Percentiles rank a stretch among this genome's conserved stretches.
These are phyloP conservation scores for Phalangium opilio DNA, from an alignment of 2,888 invertebrate species.

Conservation along the genomic window DNA sequence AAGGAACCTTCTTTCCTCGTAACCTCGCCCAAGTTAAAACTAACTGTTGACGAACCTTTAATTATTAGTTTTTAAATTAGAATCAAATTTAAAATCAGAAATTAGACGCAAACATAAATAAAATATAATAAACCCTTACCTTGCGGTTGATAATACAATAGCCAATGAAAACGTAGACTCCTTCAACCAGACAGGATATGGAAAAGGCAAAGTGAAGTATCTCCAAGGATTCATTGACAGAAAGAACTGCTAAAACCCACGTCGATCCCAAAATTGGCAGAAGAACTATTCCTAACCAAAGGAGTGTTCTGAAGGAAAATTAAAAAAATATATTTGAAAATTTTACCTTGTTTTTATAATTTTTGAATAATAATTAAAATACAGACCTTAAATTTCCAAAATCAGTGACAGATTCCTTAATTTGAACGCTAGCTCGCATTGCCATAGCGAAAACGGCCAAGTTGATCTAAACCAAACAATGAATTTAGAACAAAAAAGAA, in stretches of 20 bases:
- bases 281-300: slow-evolving; percentile 74
- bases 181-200: slow-evolving; percentile 57
- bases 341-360: no score
- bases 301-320: slow-evolving; percentile 54
- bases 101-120: neutral
- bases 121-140: slow-evolving; percentile 39
- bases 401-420: slow-evolving; percentile 76
- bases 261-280: slow-evolving; percentile 65
- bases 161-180: slow-evolving; percentile 65
- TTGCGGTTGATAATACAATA: slow-evolving; percentile 74
- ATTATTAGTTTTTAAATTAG: no score
- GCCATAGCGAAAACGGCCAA: slow-evolving; percentile 66
- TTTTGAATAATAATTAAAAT: neutral
- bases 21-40: slow-evolving; percentile 44
- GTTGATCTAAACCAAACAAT: slow-evolving; percentile 36
- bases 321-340: no score
- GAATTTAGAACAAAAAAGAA: neutral
- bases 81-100: slow-evolving; percentile 1
- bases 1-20: slow-evolving; percentile 40
- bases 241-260: slow-evolving; percentile 69
- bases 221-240: slow-evolving; percentile 55
- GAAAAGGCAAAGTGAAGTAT: slow-evolving; percentile 61
- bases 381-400: slow-evolving; percentile 57
- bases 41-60: slow-evolving; percentile 18
- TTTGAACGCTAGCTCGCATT: slow-evolving; percentile 74